Evolutionary conservation across 2,888 invertebrate species (phyloP).

Genomic region (Papilio elwesi): DNA sequence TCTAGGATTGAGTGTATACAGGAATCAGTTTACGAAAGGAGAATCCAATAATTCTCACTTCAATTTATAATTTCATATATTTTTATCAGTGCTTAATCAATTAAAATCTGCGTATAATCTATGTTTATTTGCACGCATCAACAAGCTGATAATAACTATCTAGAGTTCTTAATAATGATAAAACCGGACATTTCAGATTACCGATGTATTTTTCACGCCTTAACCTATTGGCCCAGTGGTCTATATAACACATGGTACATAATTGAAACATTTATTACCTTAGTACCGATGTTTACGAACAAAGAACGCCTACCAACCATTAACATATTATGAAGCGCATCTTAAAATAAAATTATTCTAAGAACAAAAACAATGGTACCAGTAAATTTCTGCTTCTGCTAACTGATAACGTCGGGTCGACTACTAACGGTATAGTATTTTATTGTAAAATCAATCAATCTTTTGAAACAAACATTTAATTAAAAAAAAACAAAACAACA

Average conservation of each 20-base stretch:
- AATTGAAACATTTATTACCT: background rate
- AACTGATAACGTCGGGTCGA: constrained; percentile 10
- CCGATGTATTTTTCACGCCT: constrained; percentile 16
- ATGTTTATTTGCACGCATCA: constrained; percentile 2
- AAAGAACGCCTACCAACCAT: no score
- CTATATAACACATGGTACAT: background rate
- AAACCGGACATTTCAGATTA: constrained; percentile 32
- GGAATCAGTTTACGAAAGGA: background rate
- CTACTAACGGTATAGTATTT: background rate
- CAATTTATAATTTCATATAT: no score
- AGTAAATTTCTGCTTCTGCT: background rate
- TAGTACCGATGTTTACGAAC: no score
- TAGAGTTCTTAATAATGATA: constrained; percentile 16
- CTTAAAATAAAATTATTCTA: no score
- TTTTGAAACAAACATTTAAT: background rate
- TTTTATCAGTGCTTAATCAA: background rate
- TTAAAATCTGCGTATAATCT: constrained; percentile 1
- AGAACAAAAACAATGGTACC: background rate
- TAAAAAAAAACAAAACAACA: no score
- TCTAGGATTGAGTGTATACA: background rate
- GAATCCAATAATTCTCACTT: no score
- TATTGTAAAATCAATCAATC: background rate
- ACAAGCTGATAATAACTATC: constrained; percentile 12
- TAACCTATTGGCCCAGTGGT: constrained; percentile 9
- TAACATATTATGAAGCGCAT: no score